Conservation (phyloP, 2,888 invertebrate species). For the Spisula subtruncata region DNA sequence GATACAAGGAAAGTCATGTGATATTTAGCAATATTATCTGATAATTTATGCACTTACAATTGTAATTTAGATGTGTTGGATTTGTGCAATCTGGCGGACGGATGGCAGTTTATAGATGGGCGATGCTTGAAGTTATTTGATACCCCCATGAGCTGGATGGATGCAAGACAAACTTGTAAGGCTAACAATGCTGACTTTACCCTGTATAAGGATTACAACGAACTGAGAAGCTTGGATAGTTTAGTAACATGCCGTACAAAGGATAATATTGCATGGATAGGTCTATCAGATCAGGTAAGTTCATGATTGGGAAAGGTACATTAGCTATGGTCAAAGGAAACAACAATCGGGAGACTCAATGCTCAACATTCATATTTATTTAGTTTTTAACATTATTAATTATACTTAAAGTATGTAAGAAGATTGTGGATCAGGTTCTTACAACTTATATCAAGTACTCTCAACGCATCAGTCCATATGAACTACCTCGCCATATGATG, state of each 20-base stretch:
- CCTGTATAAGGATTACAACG: constrained; percentile 58
- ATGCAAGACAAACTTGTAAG: constrained; percentile 73
- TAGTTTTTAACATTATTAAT: no score
- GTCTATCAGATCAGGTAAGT: constrained; percentile 78
- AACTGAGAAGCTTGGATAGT: constrained; percentile 66
- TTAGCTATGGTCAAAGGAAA: no score
- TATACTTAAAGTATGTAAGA: no score
- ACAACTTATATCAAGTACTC: no score
- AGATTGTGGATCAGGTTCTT: no score
- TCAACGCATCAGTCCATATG: no score
- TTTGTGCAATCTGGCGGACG: constrained; percentile 73
- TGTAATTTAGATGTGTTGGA: constrained; percentile 71
- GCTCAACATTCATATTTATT: no score
- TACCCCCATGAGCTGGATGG: constrained; percentile 71
- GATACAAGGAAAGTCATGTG: no score
- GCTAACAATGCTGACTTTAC: constrained; percentile 71
- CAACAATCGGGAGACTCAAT: no score
- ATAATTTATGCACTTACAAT: no score
- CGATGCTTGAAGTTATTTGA: constrained; percentile 75
- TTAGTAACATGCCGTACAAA: constrained; percentile 69
- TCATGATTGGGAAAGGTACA: background rate
- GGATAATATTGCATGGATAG: constrained; percentile 76
- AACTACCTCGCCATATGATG: no score
- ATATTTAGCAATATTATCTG: no score
- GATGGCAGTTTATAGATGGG: constrained; percentile 74